phyloP scores from a whole-genome alignment of 2,113 vertebrate genomes.

The Apodemus speciosus region DNA sequence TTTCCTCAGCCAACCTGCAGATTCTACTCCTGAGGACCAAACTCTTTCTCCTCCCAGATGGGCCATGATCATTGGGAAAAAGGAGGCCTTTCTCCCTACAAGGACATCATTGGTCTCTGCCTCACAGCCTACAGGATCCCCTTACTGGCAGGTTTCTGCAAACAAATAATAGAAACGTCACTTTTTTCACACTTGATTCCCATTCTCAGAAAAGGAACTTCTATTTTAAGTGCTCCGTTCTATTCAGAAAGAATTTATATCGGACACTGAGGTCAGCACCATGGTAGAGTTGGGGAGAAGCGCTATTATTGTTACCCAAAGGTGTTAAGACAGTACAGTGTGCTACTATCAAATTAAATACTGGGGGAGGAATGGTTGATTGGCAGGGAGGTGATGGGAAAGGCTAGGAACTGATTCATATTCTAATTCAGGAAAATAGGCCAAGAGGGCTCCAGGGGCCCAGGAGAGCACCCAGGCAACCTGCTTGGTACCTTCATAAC shows the following conservation, averaged over 20 bases:
- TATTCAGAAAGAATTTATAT: conserved; percentile 43
- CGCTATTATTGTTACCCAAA: conserved; percentile 35
- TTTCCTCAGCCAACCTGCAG: not conserved
- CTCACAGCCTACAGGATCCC: not conserved
- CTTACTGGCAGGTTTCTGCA: conserved; percentile 1
- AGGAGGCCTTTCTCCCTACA: not conserved
- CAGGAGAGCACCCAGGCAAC: not conserved
- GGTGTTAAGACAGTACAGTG: not conserved
- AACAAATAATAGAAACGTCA: conserved; percentile 47
- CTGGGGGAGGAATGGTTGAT: not conserved
- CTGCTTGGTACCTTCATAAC: not conserved
- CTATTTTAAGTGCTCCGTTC: conserved; percentile 46
- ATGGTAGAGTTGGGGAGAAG: not conserved
- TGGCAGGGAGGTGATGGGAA: not conserved
- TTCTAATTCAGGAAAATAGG: conserved; percentile 12
- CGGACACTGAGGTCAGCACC: conserved; percentile 40
- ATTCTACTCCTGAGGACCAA: not conserved
- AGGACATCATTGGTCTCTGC: not conserved
- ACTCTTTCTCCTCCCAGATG: not conserved
- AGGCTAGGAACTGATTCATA: not conserved
- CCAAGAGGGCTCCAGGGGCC: not conserved
- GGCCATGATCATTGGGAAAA: not conserved
- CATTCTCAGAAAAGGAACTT: conserved; percentile 43
- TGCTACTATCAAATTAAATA: conserved; percentile 30
- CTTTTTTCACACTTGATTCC: conserved; percentile 57